Conservation (phyloP, 2,113 vertebrate genomes). For the Halichoeres trimaculatus region DNA sequence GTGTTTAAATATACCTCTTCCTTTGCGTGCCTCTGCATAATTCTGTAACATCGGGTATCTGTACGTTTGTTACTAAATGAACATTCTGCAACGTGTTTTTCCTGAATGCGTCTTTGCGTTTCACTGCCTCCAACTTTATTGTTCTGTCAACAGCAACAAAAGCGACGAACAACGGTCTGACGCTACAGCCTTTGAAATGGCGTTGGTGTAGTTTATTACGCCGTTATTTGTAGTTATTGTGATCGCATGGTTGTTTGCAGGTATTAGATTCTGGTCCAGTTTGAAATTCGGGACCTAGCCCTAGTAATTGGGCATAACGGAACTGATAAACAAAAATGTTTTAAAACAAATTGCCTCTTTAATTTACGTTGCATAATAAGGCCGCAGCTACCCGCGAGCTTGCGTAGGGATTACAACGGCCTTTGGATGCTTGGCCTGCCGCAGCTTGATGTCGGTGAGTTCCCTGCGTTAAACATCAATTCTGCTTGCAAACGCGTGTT, state of each 20-base stretch:
- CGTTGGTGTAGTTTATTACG: constrained; percentile 70
- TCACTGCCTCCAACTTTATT: constrained; percentile 75
- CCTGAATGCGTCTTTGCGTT: constrained; percentile 17
- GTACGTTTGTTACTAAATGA: neutral
- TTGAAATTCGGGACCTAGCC: constrained; percentile 10
- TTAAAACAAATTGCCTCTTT: constrained; percentile 51
- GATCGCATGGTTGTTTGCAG: constrained; percentile 37
- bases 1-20: too few relatives aligned
- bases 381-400: constrained; percentile 74
- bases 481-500: neutral
- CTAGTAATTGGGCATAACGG: constrained; percentile 10
- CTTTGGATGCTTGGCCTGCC: constrained; percentile 58
- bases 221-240: constrained; percentile 63
- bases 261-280: constrained; percentile 8
- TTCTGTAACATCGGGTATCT: neutral
- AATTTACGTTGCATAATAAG: constrained; percentile 75
- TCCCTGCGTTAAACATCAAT: constrained; percentile 12
- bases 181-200: constrained; percentile 81
- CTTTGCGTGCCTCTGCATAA: too few relatives aligned
- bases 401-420: constrained; percentile 71
- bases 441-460: constrained; percentile 72
- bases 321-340: constrained; percentile 64
- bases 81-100: neutral
- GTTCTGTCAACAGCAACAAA: constrained; percentile 68
- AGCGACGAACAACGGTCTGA: constrained; percentile 73